phyloP scores from a whole-genome alignment of 2,113 vertebrate genomes.

The Scolopax mira region DNA sequence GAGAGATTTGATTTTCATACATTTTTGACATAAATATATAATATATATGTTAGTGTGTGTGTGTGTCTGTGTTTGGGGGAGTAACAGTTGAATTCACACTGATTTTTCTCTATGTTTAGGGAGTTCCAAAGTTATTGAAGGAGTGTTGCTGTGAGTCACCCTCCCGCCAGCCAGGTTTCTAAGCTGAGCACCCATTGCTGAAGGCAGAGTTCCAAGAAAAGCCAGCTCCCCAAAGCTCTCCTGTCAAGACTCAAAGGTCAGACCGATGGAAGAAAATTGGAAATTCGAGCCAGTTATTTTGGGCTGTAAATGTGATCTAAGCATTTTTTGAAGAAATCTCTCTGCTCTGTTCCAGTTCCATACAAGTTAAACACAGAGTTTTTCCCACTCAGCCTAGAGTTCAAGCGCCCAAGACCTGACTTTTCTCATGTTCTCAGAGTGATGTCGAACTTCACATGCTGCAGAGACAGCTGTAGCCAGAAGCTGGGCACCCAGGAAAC shows the following conservation, averaged over 20 bases:
- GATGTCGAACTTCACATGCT: neutral
- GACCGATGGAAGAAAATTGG: neutral
- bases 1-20: neutral
- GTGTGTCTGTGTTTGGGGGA: neutral
- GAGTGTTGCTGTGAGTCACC: rapidly evolving
- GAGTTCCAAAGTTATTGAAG: neutral
- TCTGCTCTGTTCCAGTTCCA: neutral
- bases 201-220: neutral
- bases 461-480: neutral
- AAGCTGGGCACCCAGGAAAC: neutral
- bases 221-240: neutral
- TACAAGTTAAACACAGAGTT: neutral
- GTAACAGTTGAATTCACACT: neutral
- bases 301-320: neutral
- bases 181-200: neutral
- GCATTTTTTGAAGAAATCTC: neutral
- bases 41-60: neutral
- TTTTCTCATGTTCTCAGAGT: neutral
- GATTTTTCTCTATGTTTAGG: neutral
- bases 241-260: neutral
- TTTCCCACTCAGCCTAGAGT: neutral
- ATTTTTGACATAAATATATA: neutral
- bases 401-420: neutral
- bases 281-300: neutral
- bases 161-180: neutral